phyloP scores from a whole-genome alignment of 1,140 invertebrate species.

The Plutomurus gul region DNA sequence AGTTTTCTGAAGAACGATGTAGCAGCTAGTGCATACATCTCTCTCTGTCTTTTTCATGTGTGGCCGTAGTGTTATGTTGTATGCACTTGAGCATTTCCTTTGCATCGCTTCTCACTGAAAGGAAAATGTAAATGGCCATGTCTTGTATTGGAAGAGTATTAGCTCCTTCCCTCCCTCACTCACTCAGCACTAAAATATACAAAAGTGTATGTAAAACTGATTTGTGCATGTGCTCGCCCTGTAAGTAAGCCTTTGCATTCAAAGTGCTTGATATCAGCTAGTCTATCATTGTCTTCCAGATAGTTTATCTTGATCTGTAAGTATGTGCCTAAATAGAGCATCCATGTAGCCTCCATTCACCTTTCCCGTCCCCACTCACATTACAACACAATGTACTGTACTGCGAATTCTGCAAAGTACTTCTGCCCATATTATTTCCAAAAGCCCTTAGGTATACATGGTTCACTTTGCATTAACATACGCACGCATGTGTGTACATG shows the following conservation, averaged over 20 bases:
- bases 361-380: not conserved
- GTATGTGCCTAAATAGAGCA: not conserved
- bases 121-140: not conserved
- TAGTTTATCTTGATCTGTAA: slow-evolving; percentile 16
- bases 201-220: slow-evolving; percentile 28
- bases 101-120: not conserved
- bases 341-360: not conserved
- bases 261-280: slow-evolving; percentile 13
- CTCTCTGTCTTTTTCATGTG: too few species aligned
- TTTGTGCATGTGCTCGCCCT: slow-evolving; percentile 11
- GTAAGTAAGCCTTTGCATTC: slow-evolving; percentile 26
- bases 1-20: too few species aligned
- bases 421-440: too few species aligned
- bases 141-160: not conserved
- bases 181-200: slow-evolving; percentile 6
- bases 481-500: too few species aligned
- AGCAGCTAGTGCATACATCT: too few species aligned
- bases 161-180: not conserved
- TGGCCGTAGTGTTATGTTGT: not conserved
- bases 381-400: not conserved
- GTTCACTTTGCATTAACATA: not conserved
- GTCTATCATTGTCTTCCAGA: slow-evolving; percentile 15
- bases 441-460: not conserved
- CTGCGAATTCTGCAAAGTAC: too few species aligned
- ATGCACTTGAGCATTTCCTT: not conserved